phyloP scores from a whole-genome alignment of 2,797 vertebrate genomes.

The Liparis tanakae region DNA sequence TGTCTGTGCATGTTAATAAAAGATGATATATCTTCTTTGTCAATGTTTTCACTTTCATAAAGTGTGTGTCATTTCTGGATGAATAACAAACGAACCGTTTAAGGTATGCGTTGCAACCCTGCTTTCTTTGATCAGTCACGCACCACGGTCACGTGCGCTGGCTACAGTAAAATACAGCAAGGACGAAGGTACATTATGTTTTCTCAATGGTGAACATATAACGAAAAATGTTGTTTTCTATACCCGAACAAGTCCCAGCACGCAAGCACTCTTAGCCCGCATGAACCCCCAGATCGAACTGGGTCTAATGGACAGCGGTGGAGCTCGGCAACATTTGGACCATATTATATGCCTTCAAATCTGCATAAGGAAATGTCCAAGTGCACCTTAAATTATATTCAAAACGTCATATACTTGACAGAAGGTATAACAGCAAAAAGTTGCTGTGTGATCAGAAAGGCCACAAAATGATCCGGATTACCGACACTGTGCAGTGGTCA shows the following conservation, averaged over 20 bases:
- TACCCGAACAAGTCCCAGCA: not conserved
- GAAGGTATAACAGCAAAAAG: slow-evolving; percentile 2
- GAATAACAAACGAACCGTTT: not conserved
- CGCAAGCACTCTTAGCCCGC: not conserved
- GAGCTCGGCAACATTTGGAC: slow-evolving; percentile 7
- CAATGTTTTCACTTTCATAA: not conserved
- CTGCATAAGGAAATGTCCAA: slow-evolving; percentile 25
- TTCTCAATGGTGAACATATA: not conserved
- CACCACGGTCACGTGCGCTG: not conserved
- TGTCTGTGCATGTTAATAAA: not conserved
- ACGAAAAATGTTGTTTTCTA: not conserved
- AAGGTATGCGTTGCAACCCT: not conserved
- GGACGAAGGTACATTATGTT: not conserved
- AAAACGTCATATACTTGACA: slow-evolving; percentile 21
- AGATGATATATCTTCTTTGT: slow-evolving; percentile 14
- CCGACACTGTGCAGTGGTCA: not conserved
- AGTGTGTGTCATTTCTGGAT: not conserved
- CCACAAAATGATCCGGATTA: not conserved
- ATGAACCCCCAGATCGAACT: slow-evolving; percentile 8
- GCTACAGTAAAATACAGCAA: not conserved
- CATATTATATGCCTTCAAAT: not conserved
- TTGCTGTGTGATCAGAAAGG: slow-evolving; percentile 12
- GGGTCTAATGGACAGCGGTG: not conserved
- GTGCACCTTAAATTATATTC: slow-evolving; percentile 32
- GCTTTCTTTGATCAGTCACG: slow-evolving; percentile 10